These are phyloP conservation scores for Smithornis capensis DNA, from an alignment of 2,113 vertebrate species.

Conservation along the genomic window DNA sequence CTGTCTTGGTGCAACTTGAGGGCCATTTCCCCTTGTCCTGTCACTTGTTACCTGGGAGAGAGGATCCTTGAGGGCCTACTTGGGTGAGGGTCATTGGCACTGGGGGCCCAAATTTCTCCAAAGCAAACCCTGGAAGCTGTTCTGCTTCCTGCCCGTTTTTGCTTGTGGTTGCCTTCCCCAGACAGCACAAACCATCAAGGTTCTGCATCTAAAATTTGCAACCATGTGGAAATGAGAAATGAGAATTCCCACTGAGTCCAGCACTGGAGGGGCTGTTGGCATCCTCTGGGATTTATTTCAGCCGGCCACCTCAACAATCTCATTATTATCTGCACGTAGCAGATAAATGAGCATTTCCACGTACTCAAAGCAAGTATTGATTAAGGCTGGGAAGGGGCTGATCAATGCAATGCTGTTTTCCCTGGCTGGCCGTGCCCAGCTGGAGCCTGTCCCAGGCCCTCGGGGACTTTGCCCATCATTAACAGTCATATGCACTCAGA, in stretches of 20 bases:
- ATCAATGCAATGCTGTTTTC: not conserved
- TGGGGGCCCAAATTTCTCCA: not conserved
- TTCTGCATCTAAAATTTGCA: not conserved
- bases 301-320: not conserved
- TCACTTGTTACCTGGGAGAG: not conserved
- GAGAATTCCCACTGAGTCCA: not conserved
- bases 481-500: not conserved
- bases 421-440: not conserved
- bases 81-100: fast-evolving
- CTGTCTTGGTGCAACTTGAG: not conserved
- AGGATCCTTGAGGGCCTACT: not conserved
- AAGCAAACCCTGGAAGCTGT: not conserved
- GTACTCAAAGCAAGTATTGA: not conserved
- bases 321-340: not conserved
- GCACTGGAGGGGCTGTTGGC: not conserved
- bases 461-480: not conserved
- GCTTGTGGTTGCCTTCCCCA: not conserved
- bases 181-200: not conserved
- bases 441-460: not conserved
- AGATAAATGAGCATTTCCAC: conserved; percentile 25
- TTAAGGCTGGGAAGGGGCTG: not conserved
- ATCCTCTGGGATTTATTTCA: not conserved
- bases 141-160: not conserved
- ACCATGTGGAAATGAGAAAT: not conserved
- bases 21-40: not conserved